These are phyloP conservation scores for Tiliacea aurago DNA, from an alignment of 2,888 invertebrate species.

Conservation along the genomic window DNA sequence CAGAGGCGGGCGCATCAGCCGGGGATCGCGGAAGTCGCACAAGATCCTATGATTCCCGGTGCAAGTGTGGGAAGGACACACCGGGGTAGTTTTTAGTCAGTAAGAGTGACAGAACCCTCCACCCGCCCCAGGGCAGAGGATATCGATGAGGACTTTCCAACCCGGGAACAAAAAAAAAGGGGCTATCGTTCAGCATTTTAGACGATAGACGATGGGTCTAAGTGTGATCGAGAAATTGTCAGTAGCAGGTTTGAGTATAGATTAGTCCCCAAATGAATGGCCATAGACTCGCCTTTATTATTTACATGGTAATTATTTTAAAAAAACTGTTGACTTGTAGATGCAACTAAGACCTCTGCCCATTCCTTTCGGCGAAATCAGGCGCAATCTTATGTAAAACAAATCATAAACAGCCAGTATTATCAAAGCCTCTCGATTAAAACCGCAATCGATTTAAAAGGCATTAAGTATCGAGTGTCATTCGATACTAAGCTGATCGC, in stretches of 20 bases:
- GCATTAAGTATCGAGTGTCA: slow-evolving; percentile 38
- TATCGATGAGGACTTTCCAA: too few relatives aligned
- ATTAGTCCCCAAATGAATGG: not conserved
- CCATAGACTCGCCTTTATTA: not conserved
- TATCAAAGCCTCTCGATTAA: slow-evolving; percentile 1
- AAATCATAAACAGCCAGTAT: slow-evolving; percentile 5
- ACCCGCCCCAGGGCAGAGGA: too few relatives aligned
- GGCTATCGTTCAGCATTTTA: not conserved
- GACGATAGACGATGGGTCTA: not conserved
- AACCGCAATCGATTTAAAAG: slow-evolving; percentile 37
- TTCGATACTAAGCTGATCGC: slow-evolving; percentile 42
- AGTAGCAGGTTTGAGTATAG: not conserved
- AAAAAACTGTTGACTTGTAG: not conserved
- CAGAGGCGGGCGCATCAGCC: too few relatives aligned
- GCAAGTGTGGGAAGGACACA: too few relatives aligned
- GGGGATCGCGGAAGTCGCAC: too few relatives aligned
- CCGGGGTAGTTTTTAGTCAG: too few relatives aligned
- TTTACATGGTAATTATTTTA: not conserved
- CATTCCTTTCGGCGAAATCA: not conserved
- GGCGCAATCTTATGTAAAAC: not conserved
- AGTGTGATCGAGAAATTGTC: not conserved
- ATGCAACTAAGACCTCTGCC: not conserved
- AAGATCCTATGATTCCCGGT: too few relatives aligned
- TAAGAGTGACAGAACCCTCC: too few relatives aligned
- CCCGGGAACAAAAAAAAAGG: too few relatives aligned